Base-by-base conservation (phyloP, 2,113 vertebrate species). In the Cryptotis parvus region DNA sequence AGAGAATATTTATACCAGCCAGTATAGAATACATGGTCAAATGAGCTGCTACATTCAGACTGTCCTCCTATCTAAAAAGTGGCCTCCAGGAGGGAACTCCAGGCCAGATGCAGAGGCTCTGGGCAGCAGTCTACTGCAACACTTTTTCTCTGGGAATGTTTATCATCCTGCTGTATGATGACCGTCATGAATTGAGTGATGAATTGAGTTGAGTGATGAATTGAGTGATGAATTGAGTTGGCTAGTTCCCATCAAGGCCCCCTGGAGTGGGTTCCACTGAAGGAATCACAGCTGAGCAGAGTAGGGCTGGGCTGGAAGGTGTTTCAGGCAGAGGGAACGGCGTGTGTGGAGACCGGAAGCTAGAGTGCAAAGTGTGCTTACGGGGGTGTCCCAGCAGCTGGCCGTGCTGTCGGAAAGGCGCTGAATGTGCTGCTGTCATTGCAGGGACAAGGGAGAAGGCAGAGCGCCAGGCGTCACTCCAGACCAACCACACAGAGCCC, bases 401-500 rank as follows among this genome's bases (percentile, higher is more conserved):
- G 1, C 18, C 4, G 10, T 31, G 31, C 31, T 84, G 33, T 75
- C 68, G 63, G 63, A 69, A 35, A 33, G 2, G 24, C 35, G 11
- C 91, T 94, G 63, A 92, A 0, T 10, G 0, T 89, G 24, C 43
- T 95, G 4, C 88, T 97, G 92, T 96, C 31, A 43, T 97, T 95
- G 58, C 97, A 99, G 99, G 97, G 99, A 99, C 80, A 43, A n/a
- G 96, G 58, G 98, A 97, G 76, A 99, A 98, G 95, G 84, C 87
- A 33, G 97, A 98, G 89, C 98, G 98, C 82, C 98, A 98, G 91
- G 98, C 98, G 1, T 97, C 98, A 74, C 98, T 98, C 33, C 99
- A 99, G 74, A 98, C 96, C 94, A 99, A 99, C 96, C 99, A 99
- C 26, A 5, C 98, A 83, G 98, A 98, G 90, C 84, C 97, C 94